Conservation (phyloP, 2,797 vertebrate species). For the Pyrrhura leucotis region DNA sequence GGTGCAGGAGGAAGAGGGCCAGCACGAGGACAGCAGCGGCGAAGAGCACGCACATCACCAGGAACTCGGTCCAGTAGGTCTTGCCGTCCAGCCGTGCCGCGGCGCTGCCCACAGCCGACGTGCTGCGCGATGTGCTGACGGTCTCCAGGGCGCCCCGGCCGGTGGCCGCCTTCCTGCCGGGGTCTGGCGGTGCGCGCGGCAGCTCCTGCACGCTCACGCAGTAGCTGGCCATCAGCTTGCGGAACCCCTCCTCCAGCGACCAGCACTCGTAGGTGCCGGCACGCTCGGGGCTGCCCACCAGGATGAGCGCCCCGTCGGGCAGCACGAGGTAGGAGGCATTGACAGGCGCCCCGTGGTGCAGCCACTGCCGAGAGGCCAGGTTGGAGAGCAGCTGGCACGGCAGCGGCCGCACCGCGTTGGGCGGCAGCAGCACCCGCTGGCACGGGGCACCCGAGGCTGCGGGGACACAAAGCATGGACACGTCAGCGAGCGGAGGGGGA, state of each 20-base stretch:
- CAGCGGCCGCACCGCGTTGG: slow-evolving; percentile 87
- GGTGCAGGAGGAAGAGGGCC: slow-evolving; percentile 86
- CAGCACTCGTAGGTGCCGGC: slow-evolving; percentile 92
- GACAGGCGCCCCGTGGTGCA: slow-evolving; percentile 76
- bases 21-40: slow-evolving; percentile 82
- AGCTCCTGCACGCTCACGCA: slow-evolving; percentile 81
- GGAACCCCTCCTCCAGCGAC: slow-evolving; percentile 90
- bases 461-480: neutral
- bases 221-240: slow-evolving; percentile 90
- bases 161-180: slow-evolving; percentile 60
- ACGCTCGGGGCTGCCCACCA: slow-evolving; percentile 85
- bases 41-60: slow-evolving; percentile 89
- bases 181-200: slow-evolving; percentile 2
- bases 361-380: slow-evolving; percentile 88
- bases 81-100: slow-evolving; percentile 80
- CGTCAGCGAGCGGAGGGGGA: fast-evolving
- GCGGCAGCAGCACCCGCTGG: slow-evolving; percentile 81
- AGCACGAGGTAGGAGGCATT: slow-evolving; percentile 85
- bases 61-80: slow-evolving; percentile 95
- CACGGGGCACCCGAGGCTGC: slow-evolving; percentile 78
- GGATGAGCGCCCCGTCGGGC: slow-evolving; percentile 87
- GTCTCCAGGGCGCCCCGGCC: slow-evolving; percentile 49
- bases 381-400: slow-evolving; percentile 90
- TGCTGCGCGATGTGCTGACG: slow-evolving; percentile 74
- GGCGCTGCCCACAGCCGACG: slow-evolving; percentile 29